Evolutionary conservation across 1,140 invertebrate genomes (phyloP), one percentile per base, ranked within the genome.

Genomic region (Grapholita molesta): DNA sequence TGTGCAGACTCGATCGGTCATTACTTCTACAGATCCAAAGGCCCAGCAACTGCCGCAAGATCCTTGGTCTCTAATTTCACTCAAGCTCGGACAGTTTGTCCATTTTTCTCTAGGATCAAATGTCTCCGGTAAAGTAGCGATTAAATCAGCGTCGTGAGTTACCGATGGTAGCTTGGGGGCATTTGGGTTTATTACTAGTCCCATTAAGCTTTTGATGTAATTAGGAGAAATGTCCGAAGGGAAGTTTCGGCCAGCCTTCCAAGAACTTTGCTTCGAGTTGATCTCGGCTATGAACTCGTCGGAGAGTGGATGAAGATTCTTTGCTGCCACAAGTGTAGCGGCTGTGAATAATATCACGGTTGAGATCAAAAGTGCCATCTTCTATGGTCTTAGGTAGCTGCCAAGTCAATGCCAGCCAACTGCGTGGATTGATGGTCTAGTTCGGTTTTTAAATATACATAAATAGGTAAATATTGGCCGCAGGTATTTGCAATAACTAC

Each of bases 1-100:
- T n/a, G n/a, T 38, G 35, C 97, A 98, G 3, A 93, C 93, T 64
- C 97, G 91, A 89, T 98, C 97, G 28, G 96, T 96, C 94, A 98
- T 98, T 1, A 97, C 96, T 90, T 97, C 96, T 1, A 96, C 96
- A 33, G 97, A 96, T 61, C 96, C 97, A 89, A 97, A 96, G 2
- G 35, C 35, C 35, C 35, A 38, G 5, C 35, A 38, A n/a, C 35
- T 38, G 3, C 35, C 33, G 33, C 33, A 35, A 0, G 33, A 35
- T 35, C 33, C 33, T 35, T 35, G 33, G 33, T 35, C 33, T 12
- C 33, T 35, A 25, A 96, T 94, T 83, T 96, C 95, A 24, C 84
- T 85, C 61, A 96, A 94, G 0, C 96, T 96, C 0, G 95, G 95
- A 79, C 97, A 98, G 73, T 96, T 80, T 0, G 96, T 94, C 97